Evolutionary conservation across 2,113 vertebrate species (phyloP).

Genomic region (Neogobius melanostomus): DNA sequence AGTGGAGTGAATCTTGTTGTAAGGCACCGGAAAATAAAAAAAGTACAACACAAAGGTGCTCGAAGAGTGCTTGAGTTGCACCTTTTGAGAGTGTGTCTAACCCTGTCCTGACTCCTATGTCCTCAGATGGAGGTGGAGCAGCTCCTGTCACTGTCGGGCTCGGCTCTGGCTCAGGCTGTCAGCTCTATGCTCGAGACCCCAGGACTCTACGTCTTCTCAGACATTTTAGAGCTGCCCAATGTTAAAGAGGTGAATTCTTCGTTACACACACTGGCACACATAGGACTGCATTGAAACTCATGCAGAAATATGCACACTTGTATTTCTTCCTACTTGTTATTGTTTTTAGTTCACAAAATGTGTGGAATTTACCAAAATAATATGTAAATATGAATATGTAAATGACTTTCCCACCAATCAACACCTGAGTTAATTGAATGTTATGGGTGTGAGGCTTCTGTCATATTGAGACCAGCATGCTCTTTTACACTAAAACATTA

Average conservation of each 20-base stretch:
- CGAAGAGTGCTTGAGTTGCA: too few relatives aligned
- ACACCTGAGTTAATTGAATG: slow-evolving; percentile 11
- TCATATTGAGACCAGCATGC: not conserved
- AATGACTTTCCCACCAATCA: slow-evolving; percentile 16
- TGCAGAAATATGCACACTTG: too few relatives aligned
- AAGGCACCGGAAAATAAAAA: too few relatives aligned
- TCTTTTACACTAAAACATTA: not conserved
- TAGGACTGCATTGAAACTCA: not conserved
- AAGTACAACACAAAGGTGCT: not conserved
- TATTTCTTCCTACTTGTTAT: too few relatives aligned
- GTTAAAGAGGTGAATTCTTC: slow-evolving; percentile 75
- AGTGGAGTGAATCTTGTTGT: too few relatives aligned
- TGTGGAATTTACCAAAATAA: not conserved
- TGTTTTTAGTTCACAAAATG: not conserved
- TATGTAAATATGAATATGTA: not conserved
- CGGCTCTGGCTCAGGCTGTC: slow-evolving; percentile 77
- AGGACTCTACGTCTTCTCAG: slow-evolving; percentile 81
- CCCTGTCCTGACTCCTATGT: slow-evolving; percentile 11
- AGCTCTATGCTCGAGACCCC: slow-evolving; percentile 81
- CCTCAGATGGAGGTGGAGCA: slow-evolving; percentile 82
- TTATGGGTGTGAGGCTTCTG: not conserved
- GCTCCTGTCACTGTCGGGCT: slow-evolving; percentile 79
- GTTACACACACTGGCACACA: not conserved
- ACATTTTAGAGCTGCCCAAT: slow-evolving; percentile 80
- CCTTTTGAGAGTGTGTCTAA: not conserved